phyloP scores from a whole-genome alignment of 2,797 vertebrate genomes.

The Luscinia megarhynchos region DNA sequence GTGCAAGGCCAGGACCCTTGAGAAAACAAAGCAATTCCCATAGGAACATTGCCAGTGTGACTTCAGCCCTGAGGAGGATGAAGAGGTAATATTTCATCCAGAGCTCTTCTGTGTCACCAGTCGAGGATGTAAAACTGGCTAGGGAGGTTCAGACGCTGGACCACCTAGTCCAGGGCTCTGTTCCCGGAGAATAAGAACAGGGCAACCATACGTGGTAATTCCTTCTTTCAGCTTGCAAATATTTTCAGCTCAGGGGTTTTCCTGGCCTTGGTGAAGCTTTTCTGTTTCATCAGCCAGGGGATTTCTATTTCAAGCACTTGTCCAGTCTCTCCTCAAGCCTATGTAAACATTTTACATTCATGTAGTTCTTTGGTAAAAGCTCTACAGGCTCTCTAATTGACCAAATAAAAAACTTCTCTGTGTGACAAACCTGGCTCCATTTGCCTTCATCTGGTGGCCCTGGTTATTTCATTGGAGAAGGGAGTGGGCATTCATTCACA shows the following conservation, averaged over 20 bases:
- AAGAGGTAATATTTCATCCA: neutral
- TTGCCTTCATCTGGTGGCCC: neutral
- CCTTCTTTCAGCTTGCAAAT: neutral
- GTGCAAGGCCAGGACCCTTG: neutral
- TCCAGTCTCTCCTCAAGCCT: neutral
- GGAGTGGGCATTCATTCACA: neutral
- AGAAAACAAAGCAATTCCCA: neutral
- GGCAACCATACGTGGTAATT: neutral
- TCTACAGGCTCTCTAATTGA: neutral
- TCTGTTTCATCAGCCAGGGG: neutral
- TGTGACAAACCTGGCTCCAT: neutral
- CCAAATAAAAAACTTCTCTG: neutral
- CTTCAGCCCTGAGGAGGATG: neutral
- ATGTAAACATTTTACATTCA: neutral
- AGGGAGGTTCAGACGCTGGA: neutral
- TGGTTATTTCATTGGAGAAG: neutral
- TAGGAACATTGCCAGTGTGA: neutral
- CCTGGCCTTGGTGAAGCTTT: neutral
- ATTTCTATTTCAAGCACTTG: slow-evolving; percentile 1
- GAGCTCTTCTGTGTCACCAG: neutral
- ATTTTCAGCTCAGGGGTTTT: slow-evolving; percentile 28
- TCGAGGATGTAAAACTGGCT: neutral
- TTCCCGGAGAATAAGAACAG: neutral
- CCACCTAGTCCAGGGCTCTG: neutral
- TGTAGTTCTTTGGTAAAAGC: neutral